Base-by-base conservation (phyloP, 1,140 invertebrate genomes). In the Hyles vespertilio region DNA sequence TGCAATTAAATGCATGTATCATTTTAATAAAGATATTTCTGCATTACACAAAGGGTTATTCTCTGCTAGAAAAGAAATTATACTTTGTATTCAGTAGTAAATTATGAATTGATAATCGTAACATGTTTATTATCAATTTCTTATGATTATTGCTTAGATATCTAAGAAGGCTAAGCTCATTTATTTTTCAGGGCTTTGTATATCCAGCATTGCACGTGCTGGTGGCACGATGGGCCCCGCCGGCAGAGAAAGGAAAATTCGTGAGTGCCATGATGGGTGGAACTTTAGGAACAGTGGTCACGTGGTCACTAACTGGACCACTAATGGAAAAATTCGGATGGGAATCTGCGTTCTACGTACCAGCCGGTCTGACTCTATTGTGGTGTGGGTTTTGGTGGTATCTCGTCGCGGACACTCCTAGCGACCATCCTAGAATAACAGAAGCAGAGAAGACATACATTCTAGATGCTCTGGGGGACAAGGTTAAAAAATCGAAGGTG, bases 181-280 rank as follows among this genome's bases (percentile, higher is more conserved):
- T 51, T 48, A 54, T 58, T 48, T 80, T 79, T 51, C 69, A 94
- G 93, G 93, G 93, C 3, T 92, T 93, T 5, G 87, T 94, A 47
- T 95, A 95, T 89, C 94, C 94, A 5, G 91, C 93, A 9, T 86
- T 94, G 10, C 94, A 95, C 64, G 92, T 91, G 34, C 83, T 95
- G 69, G 92, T 95, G 34, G 93, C 94, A 0, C 90, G 92, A 69
- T 95, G 94, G 94, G 92, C 92, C 0, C 94, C 94, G 7, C 94
- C 94, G n/a, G 91, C 91, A 11, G 94, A 95, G 70, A 94, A 94
- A 77, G 94, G 94, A 51, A 94, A 94, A 84, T 95, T 95, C 72
- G 90, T 94, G 0, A 93, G 93, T 71, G 92, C 93, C 9, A 90
- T 95, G 74, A 90, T 94, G 93, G 94, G 94, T 32, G 94, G 94